A percentile compares a stretch with the other conserved stretches of the same genome.
These are phyloP conservation scores for Noctua comes DNA, from an alignment of 2,888 invertebrate genomes.

Conservation along the genomic window DNA sequence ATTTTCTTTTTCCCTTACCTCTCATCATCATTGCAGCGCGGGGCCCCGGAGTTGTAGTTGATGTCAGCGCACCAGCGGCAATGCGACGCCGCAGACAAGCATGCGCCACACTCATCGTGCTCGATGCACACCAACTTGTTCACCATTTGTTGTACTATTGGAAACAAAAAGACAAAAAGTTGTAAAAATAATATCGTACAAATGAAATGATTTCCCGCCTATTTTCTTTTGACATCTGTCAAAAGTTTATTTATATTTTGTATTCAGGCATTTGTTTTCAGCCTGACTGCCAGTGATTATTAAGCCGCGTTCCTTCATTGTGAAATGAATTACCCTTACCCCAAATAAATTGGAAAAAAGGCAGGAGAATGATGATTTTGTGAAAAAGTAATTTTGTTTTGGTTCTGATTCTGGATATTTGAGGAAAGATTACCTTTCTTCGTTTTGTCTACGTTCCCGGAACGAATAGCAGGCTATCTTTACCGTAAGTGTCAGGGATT, in stretches of 20 bases:
- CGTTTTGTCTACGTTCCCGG: neutral
- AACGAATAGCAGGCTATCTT: neutral
- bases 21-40: conserved; percentile 85
- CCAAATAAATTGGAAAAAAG: neutral
- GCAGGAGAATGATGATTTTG: neutral
- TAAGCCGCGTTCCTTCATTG: neutral
- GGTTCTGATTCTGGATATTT: neutral
- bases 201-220: conserved; percentile 18
- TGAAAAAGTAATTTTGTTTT: neutral
- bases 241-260: neutral
- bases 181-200: neutral
- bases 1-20: conserved; percentile 72
- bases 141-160: conserved; percentile 77
- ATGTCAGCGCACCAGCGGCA: conserved; percentile 89
- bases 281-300: neutral
- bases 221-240: conserved; percentile 5
- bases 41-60: conserved; percentile 79
- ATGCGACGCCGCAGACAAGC: conserved; percentile 84
- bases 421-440: neutral
- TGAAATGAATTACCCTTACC: neutral
- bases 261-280: neutral
- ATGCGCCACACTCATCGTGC: conserved; percentile 84
- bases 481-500: neutral
- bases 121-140: conserved; percentile 86
- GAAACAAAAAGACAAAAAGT: neutral